These are phyloP conservation scores for Neocrepidodera transversa DNA, from an alignment of 2,888 invertebrate genomes.

Conservation along the genomic window DNA sequence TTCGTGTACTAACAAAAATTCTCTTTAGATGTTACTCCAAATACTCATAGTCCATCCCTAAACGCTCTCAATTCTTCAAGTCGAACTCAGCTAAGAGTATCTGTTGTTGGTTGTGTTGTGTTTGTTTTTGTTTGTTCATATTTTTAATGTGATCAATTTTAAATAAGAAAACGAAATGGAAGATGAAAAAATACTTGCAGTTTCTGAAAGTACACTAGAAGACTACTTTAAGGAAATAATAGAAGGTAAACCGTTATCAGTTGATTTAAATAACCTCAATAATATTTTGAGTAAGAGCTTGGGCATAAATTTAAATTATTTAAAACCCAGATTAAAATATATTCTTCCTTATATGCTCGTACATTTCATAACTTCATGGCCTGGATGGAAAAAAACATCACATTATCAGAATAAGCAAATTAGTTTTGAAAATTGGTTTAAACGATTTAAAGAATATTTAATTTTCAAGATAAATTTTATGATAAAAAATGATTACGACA, in stretches of 20 bases:
- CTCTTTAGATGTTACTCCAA: too few relatives aligned
- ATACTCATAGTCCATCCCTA: too few relatives aligned
- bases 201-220: constrained; percentile 14
- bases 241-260: constrained; percentile 27
- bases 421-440: constrained; percentile 33
- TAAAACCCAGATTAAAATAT: constrained; percentile 29
- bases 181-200: background rate
- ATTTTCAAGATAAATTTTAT: constrained; percentile 33
- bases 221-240: constrained; percentile 33
- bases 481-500: constrained; percentile 35
- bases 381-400: constrained; percentile 33
- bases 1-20: too few relatives aligned
- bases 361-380: constrained; percentile 36
- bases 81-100: too few relatives aligned
- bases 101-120: too few relatives aligned
- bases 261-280: constrained; percentile 27
- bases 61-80: too few relatives aligned
- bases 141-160: too few relatives aligned
- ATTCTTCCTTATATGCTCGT: constrained; percentile 33
- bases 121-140: too few relatives aligned
- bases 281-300: constrained; percentile 25
- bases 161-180: too few relatives aligned
- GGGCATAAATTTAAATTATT: constrained; percentile 25
- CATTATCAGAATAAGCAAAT: constrained; percentile 31
- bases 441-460: constrained; percentile 36